Percentiles rank a stretch among this genome's conserved stretches.
Conservation (phyloP, 2,113 vertebrate genomes). For the Pampusana beccarii region DNA sequence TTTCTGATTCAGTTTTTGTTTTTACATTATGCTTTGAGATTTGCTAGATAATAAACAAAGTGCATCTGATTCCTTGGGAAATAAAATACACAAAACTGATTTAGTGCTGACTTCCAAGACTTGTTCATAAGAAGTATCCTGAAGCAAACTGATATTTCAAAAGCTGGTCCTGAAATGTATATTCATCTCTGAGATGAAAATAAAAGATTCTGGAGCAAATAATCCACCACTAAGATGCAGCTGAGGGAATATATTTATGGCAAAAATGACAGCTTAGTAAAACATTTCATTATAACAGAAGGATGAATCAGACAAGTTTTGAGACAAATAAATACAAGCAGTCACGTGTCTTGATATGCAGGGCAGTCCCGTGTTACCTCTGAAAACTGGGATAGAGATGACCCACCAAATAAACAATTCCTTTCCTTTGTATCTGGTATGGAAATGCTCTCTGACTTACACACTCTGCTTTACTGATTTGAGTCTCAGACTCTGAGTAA, state of each 20-base stretch:
- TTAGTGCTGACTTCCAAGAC: background rate
- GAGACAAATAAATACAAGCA: background rate
- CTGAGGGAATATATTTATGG: background rate
- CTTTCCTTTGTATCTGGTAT: background rate
- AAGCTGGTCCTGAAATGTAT: background rate
- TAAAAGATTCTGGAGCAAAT: background rate
- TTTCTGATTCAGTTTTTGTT: background rate
- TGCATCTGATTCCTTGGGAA: constrained; percentile 25
- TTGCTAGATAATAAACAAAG: constrained; percentile 18
- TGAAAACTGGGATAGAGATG: background rate
- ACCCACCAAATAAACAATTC: background rate
- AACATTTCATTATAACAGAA: background rate
- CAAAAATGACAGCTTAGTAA: background rate
- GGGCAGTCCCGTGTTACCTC: background rate
- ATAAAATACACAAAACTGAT: constrained; percentile 28
- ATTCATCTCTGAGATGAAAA: constrained; percentile 7
- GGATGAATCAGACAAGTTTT: background rate
- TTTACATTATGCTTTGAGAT: background rate
- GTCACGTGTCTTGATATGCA: background rate
- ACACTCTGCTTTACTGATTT: background rate
- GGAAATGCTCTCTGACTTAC: background rate
- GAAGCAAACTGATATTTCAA: constrained; percentile 13
- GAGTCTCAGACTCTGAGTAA: background rate
- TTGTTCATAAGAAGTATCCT: background rate
- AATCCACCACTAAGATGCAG: background rate